phyloP scores from a whole-genome alignment of 2,888 invertebrate species.

The Polydrusus tereticollis region DNA sequence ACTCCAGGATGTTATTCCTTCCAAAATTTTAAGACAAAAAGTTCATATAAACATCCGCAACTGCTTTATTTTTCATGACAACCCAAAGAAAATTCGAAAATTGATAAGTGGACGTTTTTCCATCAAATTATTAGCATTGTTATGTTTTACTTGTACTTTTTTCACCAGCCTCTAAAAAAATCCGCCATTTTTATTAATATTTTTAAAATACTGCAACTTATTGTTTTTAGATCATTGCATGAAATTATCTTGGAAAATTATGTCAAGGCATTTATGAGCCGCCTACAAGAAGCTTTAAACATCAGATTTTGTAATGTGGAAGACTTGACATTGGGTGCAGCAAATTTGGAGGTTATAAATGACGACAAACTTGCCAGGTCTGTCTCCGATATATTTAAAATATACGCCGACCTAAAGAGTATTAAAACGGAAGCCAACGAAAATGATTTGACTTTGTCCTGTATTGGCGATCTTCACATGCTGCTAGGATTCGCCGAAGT shows the following conservation, averaged over 20 bases:
- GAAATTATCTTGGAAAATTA: conserved; percentile 1
- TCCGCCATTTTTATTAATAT: too few relatives aligned
- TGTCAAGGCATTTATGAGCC: conserved; percentile 1
- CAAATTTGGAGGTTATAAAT: not conserved
- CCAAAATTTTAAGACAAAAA: too few relatives aligned
- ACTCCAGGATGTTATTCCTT: too few relatives aligned
- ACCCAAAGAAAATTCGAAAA: too few relatives aligned
- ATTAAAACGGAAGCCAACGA: not conserved
- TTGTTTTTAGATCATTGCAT: conserved; percentile 20
- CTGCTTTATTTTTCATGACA: too few relatives aligned
- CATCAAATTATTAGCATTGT: too few relatives aligned
- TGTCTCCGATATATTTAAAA: not conserved
- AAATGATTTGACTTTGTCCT: conserved; percentile 8
- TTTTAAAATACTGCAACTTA: not conserved
- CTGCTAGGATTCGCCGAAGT: conserved; percentile 72
- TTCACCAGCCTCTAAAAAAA: too few relatives aligned
- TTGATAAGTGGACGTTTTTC: too few relatives aligned
- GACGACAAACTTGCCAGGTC: not conserved
- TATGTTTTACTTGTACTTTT: too few relatives aligned
- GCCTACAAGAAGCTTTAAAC: conserved; percentile 9
- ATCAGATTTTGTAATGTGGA: not conserved
- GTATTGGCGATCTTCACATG: conserved; percentile 60
- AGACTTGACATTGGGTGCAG: not conserved
- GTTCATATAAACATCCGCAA: too few relatives aligned
- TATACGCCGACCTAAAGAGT: conserved; percentile 1